Conservation (phyloP, 2,113 vertebrate genomes). For the Mormoops blainvillei region DNA sequence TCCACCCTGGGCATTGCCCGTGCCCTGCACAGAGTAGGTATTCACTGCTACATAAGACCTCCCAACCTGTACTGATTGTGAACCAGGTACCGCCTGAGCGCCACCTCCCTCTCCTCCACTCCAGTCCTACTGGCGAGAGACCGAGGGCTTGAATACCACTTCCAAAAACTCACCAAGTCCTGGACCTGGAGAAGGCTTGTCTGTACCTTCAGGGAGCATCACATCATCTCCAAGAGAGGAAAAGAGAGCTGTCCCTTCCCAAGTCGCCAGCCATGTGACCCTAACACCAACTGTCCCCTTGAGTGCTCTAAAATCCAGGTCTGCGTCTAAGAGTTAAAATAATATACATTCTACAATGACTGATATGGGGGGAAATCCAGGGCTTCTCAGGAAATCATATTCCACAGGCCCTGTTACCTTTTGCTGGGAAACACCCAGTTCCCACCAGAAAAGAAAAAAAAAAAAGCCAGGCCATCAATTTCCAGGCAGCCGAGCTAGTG, state of each 20-base stretch:
- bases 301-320: not conserved
- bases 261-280: not conserved
- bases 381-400: not conserved
- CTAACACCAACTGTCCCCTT: accelerated
- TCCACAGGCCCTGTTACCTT: conserved; percentile 8
- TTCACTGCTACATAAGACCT: accelerated
- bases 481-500: conserved; percentile 11
- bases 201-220: accelerated
- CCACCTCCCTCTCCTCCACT: not conserved
- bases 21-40: not conserved
- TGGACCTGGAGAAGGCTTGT: not conserved
- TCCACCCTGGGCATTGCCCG: not conserved
- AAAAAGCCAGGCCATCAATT: conserved; percentile 57
- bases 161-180: not conserved
- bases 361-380: not conserved
- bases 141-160: not conserved
- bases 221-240: accelerated
- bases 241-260: not conserved
- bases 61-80: not conserved
- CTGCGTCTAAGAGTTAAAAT: not conserved
- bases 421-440: conserved; percentile 49
- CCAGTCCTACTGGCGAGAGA: accelerated
- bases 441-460: conserved; percentile 62
- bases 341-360: not conserved
- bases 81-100: not conserved